Percentiles rank a stretch among this genome's conserved stretches.
These are phyloP conservation scores for Romanogobio albipinnatus DNA, from an alignment of 2,113 vertebrate genomes.

Conservation along the genomic window DNA sequence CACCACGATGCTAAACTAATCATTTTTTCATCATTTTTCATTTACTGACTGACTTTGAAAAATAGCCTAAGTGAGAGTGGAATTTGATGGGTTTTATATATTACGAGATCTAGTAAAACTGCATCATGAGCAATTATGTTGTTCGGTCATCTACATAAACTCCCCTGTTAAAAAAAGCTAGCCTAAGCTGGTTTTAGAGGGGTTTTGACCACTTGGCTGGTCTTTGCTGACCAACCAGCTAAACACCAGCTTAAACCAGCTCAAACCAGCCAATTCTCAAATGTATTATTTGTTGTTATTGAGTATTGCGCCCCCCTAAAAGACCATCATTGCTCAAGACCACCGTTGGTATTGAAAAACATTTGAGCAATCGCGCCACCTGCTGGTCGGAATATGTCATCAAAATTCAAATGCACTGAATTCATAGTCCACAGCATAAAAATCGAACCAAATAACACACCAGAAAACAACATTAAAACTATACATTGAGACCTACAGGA, in stretches of 20 bases:
- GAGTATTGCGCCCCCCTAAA: neutral
- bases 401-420: neutral
- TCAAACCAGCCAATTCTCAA: too few species aligned
- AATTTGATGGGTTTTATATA: neutral
- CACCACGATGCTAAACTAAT: neutral
- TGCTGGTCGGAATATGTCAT: slow-evolving; percentile 27
- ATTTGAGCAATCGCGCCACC: slow-evolving; percentile 44
- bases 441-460: neutral
- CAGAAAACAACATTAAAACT: neutral
- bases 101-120: neutral
- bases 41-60: neutral
- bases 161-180: too few species aligned
- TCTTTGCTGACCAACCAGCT: too few species aligned
- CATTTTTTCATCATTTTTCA: neutral
- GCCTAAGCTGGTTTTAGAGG: too few species aligned
- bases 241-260: too few species aligned
- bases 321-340: neutral
- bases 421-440: neutral
- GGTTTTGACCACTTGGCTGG: too few species aligned
- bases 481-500: neutral
- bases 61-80: neutral
- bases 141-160: neutral
- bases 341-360: neutral
- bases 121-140: neutral
- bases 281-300: neutral